Percentiles rank a stretch among this genome's conserved stretches.
Conservation (phyloP, 2,797 vertebrate species). For the Nyctalus aviator region DNA sequence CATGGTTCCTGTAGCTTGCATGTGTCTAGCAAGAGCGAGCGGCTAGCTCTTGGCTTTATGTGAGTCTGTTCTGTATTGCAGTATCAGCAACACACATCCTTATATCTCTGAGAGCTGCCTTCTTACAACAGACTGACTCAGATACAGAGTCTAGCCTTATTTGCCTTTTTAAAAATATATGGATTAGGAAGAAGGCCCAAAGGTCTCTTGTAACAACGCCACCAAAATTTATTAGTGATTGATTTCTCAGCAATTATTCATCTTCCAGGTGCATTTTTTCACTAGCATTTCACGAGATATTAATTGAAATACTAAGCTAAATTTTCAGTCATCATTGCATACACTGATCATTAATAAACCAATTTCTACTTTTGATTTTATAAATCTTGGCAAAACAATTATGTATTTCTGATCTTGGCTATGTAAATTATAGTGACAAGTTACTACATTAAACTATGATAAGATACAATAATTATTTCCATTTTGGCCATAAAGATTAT, state of each 20-base stretch:
- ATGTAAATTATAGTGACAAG: neutral
- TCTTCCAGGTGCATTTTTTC: neutral
- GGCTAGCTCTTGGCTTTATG: neutral
- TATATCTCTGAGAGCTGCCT: neutral
- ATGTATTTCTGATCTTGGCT: neutral
- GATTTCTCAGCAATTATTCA: conserved; percentile 46
- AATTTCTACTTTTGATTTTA: conserved; percentile 22
- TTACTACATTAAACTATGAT: neutral
- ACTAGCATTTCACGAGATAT: neutral
- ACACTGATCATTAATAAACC: neutral
- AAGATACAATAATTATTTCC: conserved; percentile 43
- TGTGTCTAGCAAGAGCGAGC: neutral
- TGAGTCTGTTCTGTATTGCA: neutral
- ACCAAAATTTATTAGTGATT: neutral
- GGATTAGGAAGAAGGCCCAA: neutral
- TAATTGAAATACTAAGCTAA: conserved; percentile 14
- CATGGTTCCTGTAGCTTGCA: accelerated
- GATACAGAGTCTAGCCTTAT: neutral
- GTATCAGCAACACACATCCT: neutral
- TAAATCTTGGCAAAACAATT: neutral
- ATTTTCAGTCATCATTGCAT: neutral
- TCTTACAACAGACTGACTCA: neutral
- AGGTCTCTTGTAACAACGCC: neutral
- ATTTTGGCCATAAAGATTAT: conserved; percentile 1
- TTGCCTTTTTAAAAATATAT: neutral